Percentiles rank a stretch among this genome's conserved stretches.
Conservation (phyloP, 2,888 invertebrate species). For the Oscheius myriophilus region DNA sequence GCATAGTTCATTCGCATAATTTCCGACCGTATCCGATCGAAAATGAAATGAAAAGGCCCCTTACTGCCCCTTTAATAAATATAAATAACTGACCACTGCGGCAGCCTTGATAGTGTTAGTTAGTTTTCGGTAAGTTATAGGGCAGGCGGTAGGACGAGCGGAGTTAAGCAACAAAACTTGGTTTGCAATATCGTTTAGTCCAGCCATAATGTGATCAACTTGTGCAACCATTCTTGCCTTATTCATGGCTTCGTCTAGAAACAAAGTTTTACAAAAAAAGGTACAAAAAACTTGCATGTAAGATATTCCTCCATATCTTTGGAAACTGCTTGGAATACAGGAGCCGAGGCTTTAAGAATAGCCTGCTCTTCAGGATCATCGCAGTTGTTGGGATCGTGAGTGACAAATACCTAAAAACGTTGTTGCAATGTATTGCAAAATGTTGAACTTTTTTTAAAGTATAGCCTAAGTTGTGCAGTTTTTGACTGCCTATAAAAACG, state of each 20-base stretch:
- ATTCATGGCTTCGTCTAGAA: conserved; percentile 10
- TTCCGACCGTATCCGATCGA: too few species aligned
- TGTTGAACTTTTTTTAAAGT: too few species aligned
- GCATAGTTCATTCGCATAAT: too few species aligned
- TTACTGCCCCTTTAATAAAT: too few species aligned
- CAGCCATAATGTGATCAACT: neutral
- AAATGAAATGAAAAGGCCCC: too few species aligned
- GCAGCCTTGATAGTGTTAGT: conserved; percentile 2
- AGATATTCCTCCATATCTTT: neutral
- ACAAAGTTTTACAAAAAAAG: neutral
- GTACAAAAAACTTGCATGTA: neutral
- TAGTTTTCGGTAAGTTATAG: neutral
- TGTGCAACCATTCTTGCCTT: neutral
- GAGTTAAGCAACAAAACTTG: neutral
- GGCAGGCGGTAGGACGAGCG: conserved; percentile 7
- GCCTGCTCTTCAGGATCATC: conserved; percentile 1
- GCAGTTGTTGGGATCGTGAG: neutral
- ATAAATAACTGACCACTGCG: neutral
- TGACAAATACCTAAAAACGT: too few species aligned
- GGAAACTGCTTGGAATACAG: neutral
- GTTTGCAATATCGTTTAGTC: neutral
- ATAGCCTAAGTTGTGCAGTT: too few species aligned
- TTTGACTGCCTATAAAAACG: too few species aligned
- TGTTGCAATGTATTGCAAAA: too few species aligned
- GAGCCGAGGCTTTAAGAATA: neutral